Conservation (phyloP, 2,797 vertebrate genomes). For the Ptychobarbus kaznakovi region DNA sequence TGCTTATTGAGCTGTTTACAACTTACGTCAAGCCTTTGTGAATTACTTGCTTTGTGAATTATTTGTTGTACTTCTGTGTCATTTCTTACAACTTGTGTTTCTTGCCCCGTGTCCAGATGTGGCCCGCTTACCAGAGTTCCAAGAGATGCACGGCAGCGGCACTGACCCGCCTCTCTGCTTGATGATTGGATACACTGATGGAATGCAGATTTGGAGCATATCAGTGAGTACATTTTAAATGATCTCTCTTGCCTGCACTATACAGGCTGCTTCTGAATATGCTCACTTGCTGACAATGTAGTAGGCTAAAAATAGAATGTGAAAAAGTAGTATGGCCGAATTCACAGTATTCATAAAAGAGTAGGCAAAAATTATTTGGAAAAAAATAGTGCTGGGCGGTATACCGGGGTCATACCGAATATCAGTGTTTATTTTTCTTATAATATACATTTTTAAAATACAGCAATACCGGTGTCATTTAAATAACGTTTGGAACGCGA, state of each 20-base stretch:
- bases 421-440: too few species aligned
- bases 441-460: too few species aligned
- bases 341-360: neutral
- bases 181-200: conserved; percentile 93
- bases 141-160: conserved; percentile 90
- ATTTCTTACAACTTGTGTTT: conserved; percentile 9
- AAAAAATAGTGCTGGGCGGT: neutral
- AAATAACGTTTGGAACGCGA: too few species aligned
- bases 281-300: neutral
- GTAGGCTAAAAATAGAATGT: neutral
- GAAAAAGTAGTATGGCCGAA: neutral
- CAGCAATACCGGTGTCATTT: too few species aligned
- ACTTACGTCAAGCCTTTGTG: neutral
- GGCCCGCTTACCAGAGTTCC: conserved; percentile 90
- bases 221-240: conserved; percentile 84
- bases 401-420: too few species aligned
- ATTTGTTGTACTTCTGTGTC: neutral
- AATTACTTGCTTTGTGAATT: neutral
- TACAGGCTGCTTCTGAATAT: neutral
- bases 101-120: conserved; percentile 77
- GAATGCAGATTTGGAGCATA: conserved; percentile 97
- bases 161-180: conserved; percentile 91
- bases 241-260: neutral
- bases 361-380: neutral
- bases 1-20: neutral